Conservation (phyloP, 2,888 invertebrate species). For the Epistrophe eligans region DNA sequence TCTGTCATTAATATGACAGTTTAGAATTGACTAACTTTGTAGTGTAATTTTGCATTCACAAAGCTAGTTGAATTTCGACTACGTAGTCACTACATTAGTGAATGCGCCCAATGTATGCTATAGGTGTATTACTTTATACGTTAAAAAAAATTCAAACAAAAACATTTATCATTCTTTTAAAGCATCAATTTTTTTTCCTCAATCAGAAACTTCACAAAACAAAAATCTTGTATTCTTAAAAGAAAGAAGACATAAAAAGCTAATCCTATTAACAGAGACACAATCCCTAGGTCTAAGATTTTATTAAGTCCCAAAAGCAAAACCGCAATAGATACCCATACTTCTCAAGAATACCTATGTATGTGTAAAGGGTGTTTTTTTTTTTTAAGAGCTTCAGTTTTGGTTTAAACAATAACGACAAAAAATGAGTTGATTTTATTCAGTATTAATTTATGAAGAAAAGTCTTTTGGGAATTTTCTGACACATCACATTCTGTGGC, state of each 20-base stretch:
- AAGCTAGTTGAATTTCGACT: too few species aligned
- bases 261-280: constrained; percentile 39
- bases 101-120: too few species aligned
- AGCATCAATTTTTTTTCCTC: neutral
- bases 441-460: too few species aligned
- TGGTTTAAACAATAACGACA: neutral
- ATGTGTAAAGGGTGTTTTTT: neutral
- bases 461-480: too few species aligned
- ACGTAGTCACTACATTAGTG: too few species aligned
- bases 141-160: too few species aligned
- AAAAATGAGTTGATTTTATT: neutral
- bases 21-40: too few species aligned
- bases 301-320: constrained; percentile 41
- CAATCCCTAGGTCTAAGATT: constrained; percentile 29
- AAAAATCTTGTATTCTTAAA: constrained; percentile 4
- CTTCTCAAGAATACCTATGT: neutral
- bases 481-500: too few species aligned
- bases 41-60: too few species aligned
- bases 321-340: constrained; percentile 2
- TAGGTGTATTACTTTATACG: too few species aligned
- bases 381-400: neutral
- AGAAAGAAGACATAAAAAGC: neutral
- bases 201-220: neutral
- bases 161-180: neutral
- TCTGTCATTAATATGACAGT: too few species aligned